A percentile compares a stretch with the other conserved stretches of the same genome.
phyloP scores from a whole-genome alignment of 2,797 vertebrate genomes.

The Halcyon badia region DNA sequence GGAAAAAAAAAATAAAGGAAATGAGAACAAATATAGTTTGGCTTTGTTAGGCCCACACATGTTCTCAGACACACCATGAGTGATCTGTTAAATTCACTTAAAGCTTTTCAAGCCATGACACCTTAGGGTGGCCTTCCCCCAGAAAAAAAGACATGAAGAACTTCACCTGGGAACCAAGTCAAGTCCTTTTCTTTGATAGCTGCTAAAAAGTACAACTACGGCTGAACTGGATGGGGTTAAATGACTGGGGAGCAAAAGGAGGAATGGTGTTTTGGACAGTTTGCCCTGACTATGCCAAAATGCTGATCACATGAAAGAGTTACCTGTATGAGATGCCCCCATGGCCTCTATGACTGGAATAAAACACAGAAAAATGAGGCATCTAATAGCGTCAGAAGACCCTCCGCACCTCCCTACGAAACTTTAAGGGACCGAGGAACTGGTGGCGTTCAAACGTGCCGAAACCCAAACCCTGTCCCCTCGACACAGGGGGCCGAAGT shows the following conservation, averaged over 20 bases:
- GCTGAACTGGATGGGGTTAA: neutral
- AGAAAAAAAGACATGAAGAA: neutral
- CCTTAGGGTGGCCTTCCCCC: neutral
- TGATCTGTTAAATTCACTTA: neutral
- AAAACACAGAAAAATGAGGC: neutral
- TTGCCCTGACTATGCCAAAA: neutral
- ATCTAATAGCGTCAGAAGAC: neutral
- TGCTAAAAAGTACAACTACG: neutral
- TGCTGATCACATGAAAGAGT: neutral
- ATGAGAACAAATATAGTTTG: neutral
- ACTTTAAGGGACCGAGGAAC: fast-evolving
- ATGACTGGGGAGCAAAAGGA: fast-evolving
- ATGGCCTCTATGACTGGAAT: neutral
- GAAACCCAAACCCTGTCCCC: neutral
- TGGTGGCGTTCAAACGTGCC: fast-evolving
- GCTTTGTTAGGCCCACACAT: neutral
- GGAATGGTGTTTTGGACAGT: neutral
- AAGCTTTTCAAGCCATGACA: fast-evolving
- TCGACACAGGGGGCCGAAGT: fast-evolving
- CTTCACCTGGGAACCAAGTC: neutral
- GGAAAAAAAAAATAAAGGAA: neutral
- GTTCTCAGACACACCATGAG: fast-evolving
- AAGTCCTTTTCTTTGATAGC: neutral
- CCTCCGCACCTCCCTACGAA: fast-evolving
- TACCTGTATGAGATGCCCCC: neutral